A percentile compares a stretch with the other conserved stretches of the same genome.
Conservation (phyloP, 2,797 vertebrate species). For the Sebastes nivosus region DNA sequence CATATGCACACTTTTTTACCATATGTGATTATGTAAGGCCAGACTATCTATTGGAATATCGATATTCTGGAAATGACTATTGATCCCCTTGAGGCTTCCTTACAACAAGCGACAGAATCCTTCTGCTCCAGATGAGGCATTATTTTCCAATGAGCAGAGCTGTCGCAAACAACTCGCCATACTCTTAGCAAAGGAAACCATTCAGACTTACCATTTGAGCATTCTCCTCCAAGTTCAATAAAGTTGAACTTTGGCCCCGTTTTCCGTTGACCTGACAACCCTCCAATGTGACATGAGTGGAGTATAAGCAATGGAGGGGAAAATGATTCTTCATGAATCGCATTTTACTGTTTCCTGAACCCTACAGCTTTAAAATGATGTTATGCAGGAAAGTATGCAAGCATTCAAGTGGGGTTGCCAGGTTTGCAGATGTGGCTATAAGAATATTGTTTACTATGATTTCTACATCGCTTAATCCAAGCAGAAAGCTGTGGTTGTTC, state of each 20-base stretch:
- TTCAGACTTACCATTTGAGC: conserved; percentile 34
- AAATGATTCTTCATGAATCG: background rate
- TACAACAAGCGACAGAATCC: background rate
- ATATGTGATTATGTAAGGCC: conserved; percentile 27
- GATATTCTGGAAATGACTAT: conserved; percentile 24
- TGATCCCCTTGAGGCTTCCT: conserved; percentile 3
- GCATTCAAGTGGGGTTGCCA: background rate
- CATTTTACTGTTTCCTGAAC: background rate
- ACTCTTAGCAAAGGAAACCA: conserved; percentile 10
- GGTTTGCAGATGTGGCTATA: background rate
- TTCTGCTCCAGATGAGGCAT: conserved; percentile 42
- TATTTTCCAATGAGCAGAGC: conserved; percentile 28
- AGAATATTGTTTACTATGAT: background rate
- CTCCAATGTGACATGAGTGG: background rate
- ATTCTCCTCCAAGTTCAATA: conserved; percentile 16
- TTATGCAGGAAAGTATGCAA: background rate
- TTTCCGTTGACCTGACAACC: conserved; percentile 20
- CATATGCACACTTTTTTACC: conserved; percentile 9
- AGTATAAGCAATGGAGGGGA: background rate
- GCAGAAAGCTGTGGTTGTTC: background rate
- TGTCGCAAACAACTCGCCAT: conserved; percentile 3
- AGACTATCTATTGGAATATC: conserved; percentile 35
- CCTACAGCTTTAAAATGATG: background rate
- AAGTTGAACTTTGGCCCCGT: conserved; percentile 13
- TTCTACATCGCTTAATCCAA: background rate